Evolutionary conservation across 1,140 invertebrate species (phyloP), one percentile per base, ranked within the genome.

Genomic region (Antheraea mylitta): DNA sequence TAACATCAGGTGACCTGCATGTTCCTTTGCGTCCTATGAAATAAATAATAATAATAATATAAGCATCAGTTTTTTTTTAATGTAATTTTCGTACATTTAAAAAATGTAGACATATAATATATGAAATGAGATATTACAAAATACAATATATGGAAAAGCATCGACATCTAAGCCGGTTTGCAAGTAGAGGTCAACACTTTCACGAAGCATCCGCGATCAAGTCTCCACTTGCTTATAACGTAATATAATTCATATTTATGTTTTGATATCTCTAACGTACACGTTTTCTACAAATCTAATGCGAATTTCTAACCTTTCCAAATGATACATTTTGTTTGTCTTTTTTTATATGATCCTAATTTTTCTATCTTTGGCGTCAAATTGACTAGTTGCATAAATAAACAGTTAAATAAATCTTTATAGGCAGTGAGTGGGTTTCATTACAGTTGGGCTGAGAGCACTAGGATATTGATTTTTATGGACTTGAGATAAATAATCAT

Each of bases 151-250:
- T 53, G 45, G 45, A 53, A 53, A 53, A 53, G 45, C 16, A 53
- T 16, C 11, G 45, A 16, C 11, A 13, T 53, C 45, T 53, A 53
- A 53, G 45, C 45, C 45, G 45, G 45, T 53, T 53, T 53, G 45
- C 13, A 53, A 53, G 45, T 42, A 64, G 68, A 64, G 68, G 72
- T 73, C 72, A 70, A 67, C 61, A 73, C 71, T 73, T 73, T 73
- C 71, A 67, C 71, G 42, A 53, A 18, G 53, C 68, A 69, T 69
- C 71, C 68, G 71, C 68, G 37, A 69, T 48, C 58, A 63, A 64
- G 65, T 69, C 64, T 69, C 67, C 62, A 66, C 11, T 65, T 8
- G 38, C 18, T 45, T 11, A 22, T 19, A 64, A 64, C 62, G 22
- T 65, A 65, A 45, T 65, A 18, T 22, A 18, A 48, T 65, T 65